Evolutionary conservation across 2,888 invertebrate genomes (phyloP).

Genomic region (Galerucella pusilla): DNA sequence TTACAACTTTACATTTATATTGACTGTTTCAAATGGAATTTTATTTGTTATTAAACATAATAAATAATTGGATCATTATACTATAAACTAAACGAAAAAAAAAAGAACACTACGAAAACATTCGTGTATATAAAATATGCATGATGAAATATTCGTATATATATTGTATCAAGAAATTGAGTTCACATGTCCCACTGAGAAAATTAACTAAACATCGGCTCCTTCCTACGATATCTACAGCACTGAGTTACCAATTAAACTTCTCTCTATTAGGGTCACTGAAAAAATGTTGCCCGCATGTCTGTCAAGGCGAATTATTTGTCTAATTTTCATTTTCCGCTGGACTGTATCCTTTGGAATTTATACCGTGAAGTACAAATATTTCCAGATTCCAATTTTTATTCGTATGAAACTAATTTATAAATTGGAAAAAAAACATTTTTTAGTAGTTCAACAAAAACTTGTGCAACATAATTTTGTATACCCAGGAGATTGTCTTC

Average conservation of each 20-base stretch:
- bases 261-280: conserved; percentile 27
- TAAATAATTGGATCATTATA: too few species aligned
- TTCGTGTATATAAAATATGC: not conserved
- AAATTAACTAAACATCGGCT: conserved; percentile 6
- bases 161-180: not conserved
- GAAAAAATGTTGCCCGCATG: conserved; percentile 39
- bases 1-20: too few species aligned
- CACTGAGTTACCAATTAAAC: conserved; percentile 20
- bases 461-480: too few species aligned
- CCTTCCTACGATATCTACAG: conserved; percentile 2
- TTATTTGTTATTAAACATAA: too few species aligned
- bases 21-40: too few species aligned
- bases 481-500: too few species aligned
- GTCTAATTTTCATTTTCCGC: conserved; percentile 9
- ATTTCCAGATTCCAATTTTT: not conserved
- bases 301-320: conserved; percentile 29
- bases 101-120: not conserved
- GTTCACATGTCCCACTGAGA: not conserved
- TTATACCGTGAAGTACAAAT: not conserved
- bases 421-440: too few species aligned
- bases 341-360: not conserved
- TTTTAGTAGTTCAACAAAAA: too few species aligned
- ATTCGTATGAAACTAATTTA: too few species aligned
- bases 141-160: not conserved
- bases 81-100: too few species aligned